These are phyloP conservation scores for Triplophysa bombifrons DNA, from an alignment of 2,797 vertebrate genomes.

Conservation along the genomic window DNA sequence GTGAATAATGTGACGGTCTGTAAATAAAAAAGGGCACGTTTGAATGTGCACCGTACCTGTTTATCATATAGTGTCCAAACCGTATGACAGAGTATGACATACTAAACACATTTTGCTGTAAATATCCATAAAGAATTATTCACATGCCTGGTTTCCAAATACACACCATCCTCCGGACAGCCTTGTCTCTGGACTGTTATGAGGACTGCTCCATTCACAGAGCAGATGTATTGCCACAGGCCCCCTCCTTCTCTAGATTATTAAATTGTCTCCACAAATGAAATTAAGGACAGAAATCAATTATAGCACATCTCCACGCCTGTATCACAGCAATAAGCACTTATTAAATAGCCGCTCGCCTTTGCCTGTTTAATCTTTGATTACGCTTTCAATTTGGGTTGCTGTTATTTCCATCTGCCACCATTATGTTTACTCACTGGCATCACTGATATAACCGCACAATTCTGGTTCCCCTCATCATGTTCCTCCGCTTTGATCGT, in stretches of 20 bases:
- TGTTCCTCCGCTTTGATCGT: conserved; percentile 54
- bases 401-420: conserved; percentile 59
- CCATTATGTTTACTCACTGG: conserved; percentile 51
- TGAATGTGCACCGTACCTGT: background rate
- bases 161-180: background rate
- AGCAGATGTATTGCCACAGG: conserved; percentile 46
- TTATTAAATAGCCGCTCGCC: conserved; percentile 57
- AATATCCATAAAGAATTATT: background rate
- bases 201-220: conserved; percentile 34
- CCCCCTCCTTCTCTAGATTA: conserved; percentile 57
- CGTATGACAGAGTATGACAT: no score
- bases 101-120: background rate
- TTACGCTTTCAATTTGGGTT: conserved; percentile 61
- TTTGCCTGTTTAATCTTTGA: conserved; percentile 63
- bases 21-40: background rate
- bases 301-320: conserved; percentile 57
- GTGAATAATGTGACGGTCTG: background rate
- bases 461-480: conserved; percentile 39
- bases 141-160: background rate
- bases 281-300: conserved; percentile 67
- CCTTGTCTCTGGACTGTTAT: conserved; percentile 11
- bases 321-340: conserved; percentile 57
- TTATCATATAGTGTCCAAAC: background rate
- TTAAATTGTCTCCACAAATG: conserved; percentile 62
- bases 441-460: conserved; percentile 49